These are phyloP conservation scores for Galerucella pusilla DNA, from an alignment of 2,888 invertebrate species.

Conservation along the genomic window DNA sequence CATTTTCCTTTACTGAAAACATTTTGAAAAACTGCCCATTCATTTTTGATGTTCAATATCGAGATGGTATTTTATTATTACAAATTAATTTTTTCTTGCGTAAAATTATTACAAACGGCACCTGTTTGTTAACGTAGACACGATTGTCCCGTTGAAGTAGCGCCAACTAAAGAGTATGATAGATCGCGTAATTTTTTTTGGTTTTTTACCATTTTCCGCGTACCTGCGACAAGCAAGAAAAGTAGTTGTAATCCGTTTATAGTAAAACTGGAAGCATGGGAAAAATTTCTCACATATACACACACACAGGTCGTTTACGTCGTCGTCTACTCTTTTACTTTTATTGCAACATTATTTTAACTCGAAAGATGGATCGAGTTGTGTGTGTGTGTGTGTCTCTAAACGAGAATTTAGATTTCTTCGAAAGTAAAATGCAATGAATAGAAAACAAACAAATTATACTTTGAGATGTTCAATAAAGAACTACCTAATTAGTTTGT, in stretches of 20 bases:
- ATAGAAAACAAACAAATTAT: neutral
- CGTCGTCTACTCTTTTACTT: neutral
- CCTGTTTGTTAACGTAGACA: constrained; percentile 1
- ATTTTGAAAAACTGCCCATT: no score
- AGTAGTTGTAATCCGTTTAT: constrained; percentile 15
- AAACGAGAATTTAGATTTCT: constrained; percentile 16
- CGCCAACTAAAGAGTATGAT: neutral
- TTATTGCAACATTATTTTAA: constrained; percentile 14
- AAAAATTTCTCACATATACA: constrained; percentile 11
- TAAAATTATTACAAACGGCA: neutral
- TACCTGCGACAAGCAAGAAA: constrained; percentile 2
- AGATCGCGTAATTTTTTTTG: neutral
- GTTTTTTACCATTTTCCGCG: constrained; percentile 8
- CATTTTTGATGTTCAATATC: no score
- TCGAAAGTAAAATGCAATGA: constrained; percentile 10
- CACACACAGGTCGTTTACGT: constrained; percentile 13
- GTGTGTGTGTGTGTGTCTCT: neutral
- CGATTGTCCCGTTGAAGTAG: neutral
- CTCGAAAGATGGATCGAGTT: constrained; percentile 13
- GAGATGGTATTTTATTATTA: neutral
- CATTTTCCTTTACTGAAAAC: no score
- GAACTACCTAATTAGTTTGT: neutral
- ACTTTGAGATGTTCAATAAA: neutral
- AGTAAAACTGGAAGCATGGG: constrained; percentile 22
- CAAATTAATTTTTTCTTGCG: neutral